Evolutionary conservation across 2,113 vertebrate species (phyloP).

Genomic region (Danionella cerebrum): DNA sequence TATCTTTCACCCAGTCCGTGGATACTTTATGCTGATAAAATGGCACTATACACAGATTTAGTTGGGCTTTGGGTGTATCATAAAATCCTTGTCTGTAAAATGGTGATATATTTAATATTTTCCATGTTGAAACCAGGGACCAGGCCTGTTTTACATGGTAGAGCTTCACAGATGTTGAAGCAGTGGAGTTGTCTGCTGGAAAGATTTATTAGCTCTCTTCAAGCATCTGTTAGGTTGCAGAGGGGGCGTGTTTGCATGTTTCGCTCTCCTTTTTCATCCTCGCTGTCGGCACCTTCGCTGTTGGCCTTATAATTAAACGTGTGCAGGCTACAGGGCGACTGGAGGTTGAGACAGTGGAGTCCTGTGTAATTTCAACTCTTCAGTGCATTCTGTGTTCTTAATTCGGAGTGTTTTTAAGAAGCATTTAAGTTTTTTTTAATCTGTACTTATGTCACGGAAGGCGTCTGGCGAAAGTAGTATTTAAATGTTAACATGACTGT

Average conservation of each 20-base stretch:
- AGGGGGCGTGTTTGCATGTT: slow-evolving; percentile 13
- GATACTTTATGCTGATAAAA: too few relatives aligned
- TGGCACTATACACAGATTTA: too few relatives aligned
- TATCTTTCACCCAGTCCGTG: neutral
- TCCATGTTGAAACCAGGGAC: neutral
- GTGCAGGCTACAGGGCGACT: slow-evolving; percentile 11
- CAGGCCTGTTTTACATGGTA: slow-evolving; percentile 1
- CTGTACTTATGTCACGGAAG: too few relatives aligned
- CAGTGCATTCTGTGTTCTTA: neutral
- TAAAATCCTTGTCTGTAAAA: neutral
- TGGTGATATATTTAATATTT: slow-evolving; percentile 40
- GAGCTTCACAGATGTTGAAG: neutral
- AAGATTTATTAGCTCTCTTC: neutral
- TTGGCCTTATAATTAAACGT: slow-evolving; percentile 36
- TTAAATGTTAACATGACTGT: too few relatives aligned
- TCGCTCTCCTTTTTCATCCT: slow-evolving; percentile 1
- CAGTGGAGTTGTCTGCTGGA: neutral
- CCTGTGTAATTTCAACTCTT: slow-evolving; percentile 18
- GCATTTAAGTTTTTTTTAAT: too few relatives aligned
- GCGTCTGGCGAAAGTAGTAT: too few relatives aligned
- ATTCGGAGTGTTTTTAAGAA: too few relatives aligned
- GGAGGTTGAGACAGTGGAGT: neutral
- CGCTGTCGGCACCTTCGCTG: slow-evolving; percentile 24
- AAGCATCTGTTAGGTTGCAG: slow-evolving; percentile 14
- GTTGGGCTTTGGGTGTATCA: neutral